These are phyloP conservation scores for Platorchestia sp. DNA, from an alignment of 1,140 invertebrate species.

Conservation along the genomic window DNA sequence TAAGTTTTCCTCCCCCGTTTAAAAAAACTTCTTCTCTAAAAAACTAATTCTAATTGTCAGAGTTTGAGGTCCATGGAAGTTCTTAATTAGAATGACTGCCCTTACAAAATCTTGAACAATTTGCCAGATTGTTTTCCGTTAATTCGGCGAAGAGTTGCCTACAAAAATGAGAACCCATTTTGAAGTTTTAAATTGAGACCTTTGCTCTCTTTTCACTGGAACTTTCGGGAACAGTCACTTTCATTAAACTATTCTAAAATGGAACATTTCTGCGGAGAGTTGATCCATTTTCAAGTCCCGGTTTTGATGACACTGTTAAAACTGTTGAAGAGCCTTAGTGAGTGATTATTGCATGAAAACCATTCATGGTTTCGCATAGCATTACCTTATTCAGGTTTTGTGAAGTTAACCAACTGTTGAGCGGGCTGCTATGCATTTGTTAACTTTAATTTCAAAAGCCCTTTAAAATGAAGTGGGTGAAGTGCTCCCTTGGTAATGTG, in stretches of 20 bases:
- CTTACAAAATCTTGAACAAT: constrained; percentile 45
- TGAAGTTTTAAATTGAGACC: constrained; percentile 40
- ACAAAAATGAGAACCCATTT: constrained; percentile 38
- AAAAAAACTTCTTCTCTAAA: background rate
- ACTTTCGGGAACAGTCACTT: constrained; percentile 31
- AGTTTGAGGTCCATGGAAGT: constrained; percentile 43
- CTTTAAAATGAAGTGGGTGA: background rate
- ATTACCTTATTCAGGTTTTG: background rate
- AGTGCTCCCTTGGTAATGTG: background rate
- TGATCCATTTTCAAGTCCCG: background rate
- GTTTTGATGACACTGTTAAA: background rate
- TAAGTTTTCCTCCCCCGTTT: constrained; percentile 14
- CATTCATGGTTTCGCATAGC: background rate
- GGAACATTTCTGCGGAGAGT: background rate
- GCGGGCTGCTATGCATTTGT: background rate
- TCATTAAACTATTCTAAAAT: constrained; percentile 53
- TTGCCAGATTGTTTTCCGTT: constrained; percentile 53
- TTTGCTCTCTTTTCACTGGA: background rate
- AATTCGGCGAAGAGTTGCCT: constrained; percentile 49
- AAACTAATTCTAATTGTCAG: constrained; percentile 55
- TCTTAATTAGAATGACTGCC: constrained; percentile 52
- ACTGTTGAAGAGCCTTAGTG: background rate
- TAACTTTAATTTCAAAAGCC: background rate
- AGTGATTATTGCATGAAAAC: constrained; percentile 13
- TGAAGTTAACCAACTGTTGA: background rate